Evolutionary conservation across 2,888 invertebrate genomes (phyloP).

Genomic region (Cryptus armator): DNA sequence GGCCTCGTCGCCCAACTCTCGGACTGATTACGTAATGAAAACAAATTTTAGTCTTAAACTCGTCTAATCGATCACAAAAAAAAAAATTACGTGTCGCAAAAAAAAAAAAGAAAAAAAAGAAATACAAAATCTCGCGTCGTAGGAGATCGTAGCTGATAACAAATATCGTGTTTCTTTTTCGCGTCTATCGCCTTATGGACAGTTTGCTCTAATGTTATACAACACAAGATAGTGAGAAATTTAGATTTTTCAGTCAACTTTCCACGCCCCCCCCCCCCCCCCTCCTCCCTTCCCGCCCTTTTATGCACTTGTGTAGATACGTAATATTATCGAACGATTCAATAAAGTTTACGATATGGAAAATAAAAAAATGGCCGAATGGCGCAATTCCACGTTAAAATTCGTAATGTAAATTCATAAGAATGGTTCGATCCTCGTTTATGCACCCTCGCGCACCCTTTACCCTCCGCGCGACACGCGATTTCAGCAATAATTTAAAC

Average conservation of each 20-base stretch:
- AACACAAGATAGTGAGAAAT: constrained; percentile 33
- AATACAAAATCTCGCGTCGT: constrained; percentile 22
- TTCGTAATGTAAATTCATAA: constrained; percentile 6
- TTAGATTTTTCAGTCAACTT: constrained; percentile 31
- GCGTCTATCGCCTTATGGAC: constrained; percentile 55
- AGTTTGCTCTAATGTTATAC: constrained; percentile 21
- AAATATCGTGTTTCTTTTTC: not conserved
- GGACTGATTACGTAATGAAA: constrained; percentile 70
- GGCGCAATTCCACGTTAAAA: not conserved
- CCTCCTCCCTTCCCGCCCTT: not conserved
- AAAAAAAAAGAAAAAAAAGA: constrained; percentile 17
- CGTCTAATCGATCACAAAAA: constrained; percentile 31
- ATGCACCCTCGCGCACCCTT: constrained; percentile 3
- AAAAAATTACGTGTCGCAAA: constrained; percentile 5
- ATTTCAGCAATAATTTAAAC: constrained; percentile 51
- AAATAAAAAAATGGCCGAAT: constrained; percentile 2
- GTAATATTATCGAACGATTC: constrained; percentile 29
- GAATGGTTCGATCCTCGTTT: constrained; percentile 47
- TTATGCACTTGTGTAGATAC: constrained; percentile 28
- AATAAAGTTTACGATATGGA: not conserved
- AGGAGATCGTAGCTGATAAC: not conserved
- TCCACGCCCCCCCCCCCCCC: too few species aligned
- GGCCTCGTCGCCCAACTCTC: constrained; percentile 68
- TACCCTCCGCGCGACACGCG: constrained; percentile 3
- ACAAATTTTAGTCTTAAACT: constrained; percentile 52